Conservation (phyloP, 1,140 invertebrate genomes). For the Drosophila nannoptera region DNA sequence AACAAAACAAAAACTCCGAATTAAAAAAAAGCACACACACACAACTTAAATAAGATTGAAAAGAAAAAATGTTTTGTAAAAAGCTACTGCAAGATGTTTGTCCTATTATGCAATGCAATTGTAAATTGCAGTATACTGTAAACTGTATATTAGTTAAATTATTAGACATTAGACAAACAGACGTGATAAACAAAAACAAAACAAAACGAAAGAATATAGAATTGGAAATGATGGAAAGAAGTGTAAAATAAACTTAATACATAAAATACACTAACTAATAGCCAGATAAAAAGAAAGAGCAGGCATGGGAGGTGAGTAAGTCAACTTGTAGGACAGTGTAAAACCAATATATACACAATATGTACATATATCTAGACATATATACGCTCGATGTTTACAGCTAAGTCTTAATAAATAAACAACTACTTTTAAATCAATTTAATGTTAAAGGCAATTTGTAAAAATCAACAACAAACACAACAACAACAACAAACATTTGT, state of each 20-base stretch:
- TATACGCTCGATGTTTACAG: constrained; percentile 69
- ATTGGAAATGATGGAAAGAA: constrained; percentile 41
- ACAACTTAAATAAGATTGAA: constrained; percentile 3
- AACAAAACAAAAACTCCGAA: constrained; percentile 17
- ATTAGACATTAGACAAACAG: constrained; percentile 76
- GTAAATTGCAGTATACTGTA: constrained; percentile 47
- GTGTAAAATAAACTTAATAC: constrained; percentile 65
- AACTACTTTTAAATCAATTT: constrained; percentile 65
- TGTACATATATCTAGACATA: constrained; percentile 22
- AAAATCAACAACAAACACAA: constrained; percentile 20
- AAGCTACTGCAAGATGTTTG: constrained; percentile 39
- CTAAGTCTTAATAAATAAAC: constrained; percentile 65
- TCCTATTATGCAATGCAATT: constrained; percentile 47
- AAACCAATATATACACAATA: constrained; percentile 19
- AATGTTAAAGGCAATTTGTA: constrained; percentile 77
- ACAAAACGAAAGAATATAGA: constrained; percentile 42
- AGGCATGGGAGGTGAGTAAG: constrained; percentile 36
- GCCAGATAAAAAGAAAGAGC: constrained; percentile 20
- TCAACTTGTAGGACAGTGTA: constrained; percentile 38
- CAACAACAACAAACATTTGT: constrained; percentile 39
- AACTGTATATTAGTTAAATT: constrained; percentile 75
- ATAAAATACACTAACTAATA: constrained; percentile 8
- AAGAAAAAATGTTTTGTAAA: constrained; percentile 35
- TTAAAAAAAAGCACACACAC: constrained; percentile 19
- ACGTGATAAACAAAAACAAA: constrained; percentile 71